Base-by-base conservation (phyloP, 64 coral and sea anemone species). In the Montipora cactus region DNA sequence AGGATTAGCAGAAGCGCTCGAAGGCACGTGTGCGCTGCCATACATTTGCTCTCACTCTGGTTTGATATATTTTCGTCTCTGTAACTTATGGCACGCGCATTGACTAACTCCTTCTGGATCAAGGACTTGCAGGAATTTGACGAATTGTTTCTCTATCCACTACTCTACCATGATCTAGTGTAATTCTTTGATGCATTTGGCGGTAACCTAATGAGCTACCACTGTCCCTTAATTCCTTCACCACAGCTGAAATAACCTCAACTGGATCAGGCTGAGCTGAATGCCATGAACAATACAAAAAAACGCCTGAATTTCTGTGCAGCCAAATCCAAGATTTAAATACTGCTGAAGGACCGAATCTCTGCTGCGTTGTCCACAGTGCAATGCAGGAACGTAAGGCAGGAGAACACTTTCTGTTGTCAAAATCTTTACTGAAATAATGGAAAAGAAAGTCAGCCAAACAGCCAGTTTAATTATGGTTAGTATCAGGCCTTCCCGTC, bases 151-250 rank as follows among this genome's bases (percentile, higher is more conserved):
- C 79, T 72, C 78, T 80, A 70, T 79, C 61, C 47, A 81, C 79
- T 58, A 90, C 49, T 44, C 20, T 21, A 47, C 80, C 49, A 84
- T 92, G 84, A 52, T 92, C 90, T 75, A 92, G 5, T 44, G 20
- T 71, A 2, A 92, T 9, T 92, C 90, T 92, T 74, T 84, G 90
- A 76, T 92, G 90, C 90, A 92, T 92, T 52, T 92, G 90, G 13
- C 49, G 79, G 79, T 92, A 92, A 37, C 90, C 90, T 76, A 84
- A 59, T 19, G 25, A 55, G 52, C 80, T 84, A 25, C 90, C 80
- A 84, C 80, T 90, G 14, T 49, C 19, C 5, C 79, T 69, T 66
- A 91, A 50, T 59, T 81, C 79, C 53, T 91, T 23, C 46, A 73
- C 89, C 52, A 91, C 89, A 82, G 89, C 89, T 91, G 89, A 91